Base-by-base conservation (phyloP, 2,888 invertebrate species). In the Stegana nigrithorax region DNA sequence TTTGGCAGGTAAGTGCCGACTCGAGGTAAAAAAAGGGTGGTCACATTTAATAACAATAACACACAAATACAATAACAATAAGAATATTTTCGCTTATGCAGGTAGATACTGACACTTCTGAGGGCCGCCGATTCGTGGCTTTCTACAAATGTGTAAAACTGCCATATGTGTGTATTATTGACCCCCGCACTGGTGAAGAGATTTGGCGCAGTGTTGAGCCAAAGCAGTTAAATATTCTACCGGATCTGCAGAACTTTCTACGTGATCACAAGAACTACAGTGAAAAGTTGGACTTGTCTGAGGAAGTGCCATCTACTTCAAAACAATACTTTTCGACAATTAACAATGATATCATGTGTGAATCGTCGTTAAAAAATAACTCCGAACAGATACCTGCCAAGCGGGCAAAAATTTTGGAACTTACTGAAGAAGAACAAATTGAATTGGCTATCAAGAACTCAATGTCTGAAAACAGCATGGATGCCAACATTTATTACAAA, bases 111-210 rank as follows among this genome's bases (percentile, higher is more conserved):
- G 59, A 60, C 44, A 10, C 29, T 10, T 86, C 86, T 10, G 91
- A 91, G 65, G 91, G 91, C 0, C 85, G 87, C 36, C 87, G 89
- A 26, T 91, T 89, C 78, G 87, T 88, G 69, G 89, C 89, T 73
- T 91, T 91, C 75, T 91, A 91, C 78, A 88, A 89, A 64, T 89
- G 91, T 60, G 80, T 80, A 14, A 81, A 86, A 55, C 89, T 89
- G 81, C 91, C 91, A 1, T 90, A 91, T 73, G 83, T 91, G 63
- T 89, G 90, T 63, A 84, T 91, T 5, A 84, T 91, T 60, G 91
- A 91, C 84, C 91, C 91, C 8, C 86, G 89, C 71, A 91, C 91
- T 50, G 91, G 91, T 45, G 91, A 91, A 82, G 83, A 85, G 39
- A 86, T 87, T 59, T 81, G 89, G 75, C 80, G 73, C 60, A 80